Conservation (phyloP, 1,140 invertebrate species). For the Dinoponera quadriceps region DNA sequence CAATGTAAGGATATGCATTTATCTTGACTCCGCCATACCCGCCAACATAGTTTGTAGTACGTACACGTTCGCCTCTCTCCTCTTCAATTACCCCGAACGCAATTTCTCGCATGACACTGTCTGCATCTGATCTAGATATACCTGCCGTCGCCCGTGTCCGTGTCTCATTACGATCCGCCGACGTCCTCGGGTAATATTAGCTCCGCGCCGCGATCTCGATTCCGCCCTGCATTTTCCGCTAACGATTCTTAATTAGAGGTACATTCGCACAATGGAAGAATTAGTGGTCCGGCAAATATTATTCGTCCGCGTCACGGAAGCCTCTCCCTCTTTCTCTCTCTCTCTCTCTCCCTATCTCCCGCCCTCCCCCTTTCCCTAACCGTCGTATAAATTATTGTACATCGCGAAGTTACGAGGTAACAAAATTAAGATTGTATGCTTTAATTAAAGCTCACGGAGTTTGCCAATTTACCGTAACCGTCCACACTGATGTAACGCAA, state of each 20-base stretch:
- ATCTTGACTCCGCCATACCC: slow-evolving; percentile 54
- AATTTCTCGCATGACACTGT: slow-evolving; percentile 65
- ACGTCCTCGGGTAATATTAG: slow-evolving; percentile 54
- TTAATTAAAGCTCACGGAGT: slow-evolving; percentile 52
- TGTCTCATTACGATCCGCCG: slow-evolving; percentile 57
- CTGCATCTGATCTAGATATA: slow-evolving; percentile 68
- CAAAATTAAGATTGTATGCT: slow-evolving; percentile 46
- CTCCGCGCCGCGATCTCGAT: slow-evolving; percentile 51
- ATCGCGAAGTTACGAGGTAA: not conserved
- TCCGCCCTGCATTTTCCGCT: slow-evolving; percentile 33
- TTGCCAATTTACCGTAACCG: slow-evolving; percentile 50
- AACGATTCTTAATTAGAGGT: slow-evolving; percentile 47
- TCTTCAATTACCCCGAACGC: slow-evolving; percentile 70
- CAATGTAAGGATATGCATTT: slow-evolving; percentile 60
- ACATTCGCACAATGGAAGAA: not conserved
- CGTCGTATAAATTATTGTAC: slow-evolving; percentile 40
- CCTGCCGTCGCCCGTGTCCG: slow-evolving; percentile 55
- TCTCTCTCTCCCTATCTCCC: not conserved
- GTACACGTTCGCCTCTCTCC: slow-evolving; percentile 60
- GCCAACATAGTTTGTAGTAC: slow-evolving; percentile 51
- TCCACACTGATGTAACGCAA: slow-evolving; percentile 53
- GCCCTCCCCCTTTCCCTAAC: not conserved
- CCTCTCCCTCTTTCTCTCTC: not conserved
- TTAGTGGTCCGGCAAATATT: slow-evolving; percentile 2
- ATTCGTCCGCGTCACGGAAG: not conserved